phyloP scores from a whole-genome alignment of 2,888 invertebrate species.

The Drosophila conformis region DNA sequence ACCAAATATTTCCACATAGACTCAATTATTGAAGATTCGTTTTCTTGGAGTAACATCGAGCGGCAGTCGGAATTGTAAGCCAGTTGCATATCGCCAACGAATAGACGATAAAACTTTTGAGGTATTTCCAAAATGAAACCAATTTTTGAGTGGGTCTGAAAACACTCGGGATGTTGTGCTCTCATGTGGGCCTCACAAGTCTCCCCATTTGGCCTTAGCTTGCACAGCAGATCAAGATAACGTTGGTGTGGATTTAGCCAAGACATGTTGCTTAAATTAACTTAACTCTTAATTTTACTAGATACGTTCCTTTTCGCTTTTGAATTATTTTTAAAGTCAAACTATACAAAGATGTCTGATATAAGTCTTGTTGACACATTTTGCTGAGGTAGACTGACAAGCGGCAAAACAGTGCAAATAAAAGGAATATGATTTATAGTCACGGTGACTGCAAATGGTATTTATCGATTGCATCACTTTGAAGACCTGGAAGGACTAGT shows the following conservation, averaged over 20 bases:
- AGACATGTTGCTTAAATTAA: conserved; percentile 26
- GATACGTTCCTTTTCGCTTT: not conserved
- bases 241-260: conserved; percentile 25
- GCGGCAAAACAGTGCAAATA: not conserved
- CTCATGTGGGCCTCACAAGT: conserved; percentile 32
- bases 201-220: conserved; percentile 19
- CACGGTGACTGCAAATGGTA: not conserved
- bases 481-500: not conserved
- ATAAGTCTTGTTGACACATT: not conserved
- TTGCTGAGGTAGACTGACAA: not conserved
- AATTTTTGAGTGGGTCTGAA: not conserved
- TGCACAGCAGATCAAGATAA: conserved; percentile 24
- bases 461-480: not conserved
- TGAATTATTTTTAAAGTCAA: not conserved
- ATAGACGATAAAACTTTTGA: conserved; percentile 7
- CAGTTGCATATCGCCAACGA: not conserved
- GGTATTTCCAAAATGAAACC: conserved; percentile 15
- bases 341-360: not conserved
- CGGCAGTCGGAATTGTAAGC: not conserved
- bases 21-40: not conserved
- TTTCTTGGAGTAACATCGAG: not conserved
- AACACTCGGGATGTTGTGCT: conserved; percentile 36
- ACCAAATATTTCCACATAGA: conserved; percentile 14
- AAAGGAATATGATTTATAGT: not conserved
- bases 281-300: not conserved